Percentiles rank a stretch among this genome's conserved stretches.
Conservation (phyloP, 37 sponge, comb jelly and placozoan genomes). For the Chondrosia reniformis region DNA sequence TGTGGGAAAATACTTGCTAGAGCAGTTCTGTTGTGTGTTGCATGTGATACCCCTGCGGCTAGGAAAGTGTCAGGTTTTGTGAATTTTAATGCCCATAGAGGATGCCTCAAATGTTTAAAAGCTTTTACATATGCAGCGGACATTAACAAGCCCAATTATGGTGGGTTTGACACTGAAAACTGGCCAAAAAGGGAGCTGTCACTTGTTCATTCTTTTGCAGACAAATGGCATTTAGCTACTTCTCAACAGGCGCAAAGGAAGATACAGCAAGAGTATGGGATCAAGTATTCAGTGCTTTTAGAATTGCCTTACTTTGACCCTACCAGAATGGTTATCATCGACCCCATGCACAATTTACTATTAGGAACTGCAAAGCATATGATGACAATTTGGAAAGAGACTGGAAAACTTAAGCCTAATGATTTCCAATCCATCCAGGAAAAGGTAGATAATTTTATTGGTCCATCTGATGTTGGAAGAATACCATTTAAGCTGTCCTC, state of each 20-base stretch:
- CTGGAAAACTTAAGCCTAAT: background rate
- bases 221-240: background rate
- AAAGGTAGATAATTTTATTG: background rate
- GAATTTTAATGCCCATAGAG: constrained; percentile 23
- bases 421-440: constrained; percentile 20
- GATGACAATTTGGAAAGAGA: constrained; percentile 25
- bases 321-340: constrained; percentile 30
- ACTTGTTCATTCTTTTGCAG: background rate
- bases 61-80: constrained; percentile 48
- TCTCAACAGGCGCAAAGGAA: background rate
- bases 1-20: background rate
- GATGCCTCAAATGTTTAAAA: constrained; percentile 56
- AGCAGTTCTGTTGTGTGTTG: constrained; percentile 17
- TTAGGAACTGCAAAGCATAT: constrained; percentile 42
- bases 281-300: constrained; percentile 33
- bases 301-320: constrained; percentile 36
- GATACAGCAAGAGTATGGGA: constrained; percentile 18
- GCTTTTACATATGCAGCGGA: constrained; percentile 14
- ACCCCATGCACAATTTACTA: constrained; percentile 60
- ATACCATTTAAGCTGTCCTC: background rate
- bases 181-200: constrained; percentile 15
- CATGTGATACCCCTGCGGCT: constrained; percentile 42
- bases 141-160: constrained; percentile 22
- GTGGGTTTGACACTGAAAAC: constrained; percentile 36
- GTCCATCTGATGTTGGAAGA: constrained; percentile 14